Base-by-base conservation (phyloP, 2,113 vertebrate genomes). In the Callionymus lyra region DNA sequence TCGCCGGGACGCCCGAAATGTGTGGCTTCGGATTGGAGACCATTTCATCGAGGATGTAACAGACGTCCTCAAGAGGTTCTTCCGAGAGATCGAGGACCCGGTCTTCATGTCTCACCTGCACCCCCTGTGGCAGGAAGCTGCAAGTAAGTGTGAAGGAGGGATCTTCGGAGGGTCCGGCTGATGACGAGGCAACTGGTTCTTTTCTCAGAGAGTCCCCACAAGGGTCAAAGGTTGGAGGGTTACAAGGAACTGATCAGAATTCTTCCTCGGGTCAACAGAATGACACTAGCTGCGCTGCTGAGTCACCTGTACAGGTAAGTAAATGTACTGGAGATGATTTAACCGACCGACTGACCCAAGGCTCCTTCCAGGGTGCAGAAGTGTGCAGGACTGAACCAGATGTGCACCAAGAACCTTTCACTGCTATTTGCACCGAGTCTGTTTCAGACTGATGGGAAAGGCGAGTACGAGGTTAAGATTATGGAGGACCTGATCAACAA, bases 31-130 rank as follows among this genome's bases (percentile, higher is more conserved):
- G 12, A 94, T 93, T 18, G 91, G 83, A 1, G 92, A 99, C 65
- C 92, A 98, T 81, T 98, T 97, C 64, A 92, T 99, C 0, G 94
- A 99, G 65, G 95, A 99, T 0, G 95, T 98, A 60, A 98, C 95
- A 0, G 93, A 99, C 0, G 95, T 96, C 4, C 82, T 99, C 6
- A 99, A 99, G 76, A 86, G 95, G 65, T 99, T 99, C 80, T 98
- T 99, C 75, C 82, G 95, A 1, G 95, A 99, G 72, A 82, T 98
- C 0, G 90, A 97, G 2, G 94, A 99, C 59, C 93, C 90, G 0
- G 67, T 99, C 68, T 95, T 97, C 72, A 92, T 92, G 77, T 81
- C 81, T 9, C 87, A 92, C 46, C 79, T 97, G 21, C 89, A 95
- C 59, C 86, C 89, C 0, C 87, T 90, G 44, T 98, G 95, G 95